Percentiles rank a stretch among this genome's conserved stretches.
Conservation (phyloP, 2,113 vertebrate genomes). For the Acrocephalus kingi region DNA sequence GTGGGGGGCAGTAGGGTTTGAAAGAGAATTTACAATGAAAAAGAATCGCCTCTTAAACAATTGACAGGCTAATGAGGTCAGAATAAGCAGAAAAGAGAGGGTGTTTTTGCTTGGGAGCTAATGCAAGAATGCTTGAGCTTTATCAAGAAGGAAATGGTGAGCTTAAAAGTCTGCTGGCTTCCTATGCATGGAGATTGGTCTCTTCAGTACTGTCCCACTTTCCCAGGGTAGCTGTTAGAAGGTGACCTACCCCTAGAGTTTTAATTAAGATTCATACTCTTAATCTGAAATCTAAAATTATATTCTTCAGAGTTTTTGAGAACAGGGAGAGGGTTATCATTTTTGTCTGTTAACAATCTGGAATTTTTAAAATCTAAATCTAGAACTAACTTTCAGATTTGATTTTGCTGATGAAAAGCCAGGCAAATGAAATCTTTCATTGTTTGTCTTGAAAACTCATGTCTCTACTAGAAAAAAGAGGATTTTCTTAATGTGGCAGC, state of each 20-base stretch:
- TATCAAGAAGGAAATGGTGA: background rate
- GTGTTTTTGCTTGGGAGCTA: background rate
- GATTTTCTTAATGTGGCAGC: background rate
- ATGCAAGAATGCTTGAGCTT: background rate
- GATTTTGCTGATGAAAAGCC: background rate
- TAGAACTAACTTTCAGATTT: background rate
- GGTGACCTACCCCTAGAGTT: background rate
- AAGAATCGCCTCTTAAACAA: slow-evolving; percentile 40
- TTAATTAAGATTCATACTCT: background rate
- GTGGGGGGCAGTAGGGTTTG: background rate
- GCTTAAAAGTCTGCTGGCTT: background rate
- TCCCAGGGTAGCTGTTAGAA: background rate
- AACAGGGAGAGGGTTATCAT: background rate
- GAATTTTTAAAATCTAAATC: background rate
- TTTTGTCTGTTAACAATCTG: background rate
- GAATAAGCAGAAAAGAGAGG: background rate
- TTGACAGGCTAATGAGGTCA: slow-evolving; percentile 15
- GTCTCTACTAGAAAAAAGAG: background rate
- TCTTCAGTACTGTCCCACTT: background rate
- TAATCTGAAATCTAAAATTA: slow-evolving; percentile 12
- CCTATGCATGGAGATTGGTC: background rate
- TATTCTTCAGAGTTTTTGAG: background rate
- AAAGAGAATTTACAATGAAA: slow-evolving; percentile 62
- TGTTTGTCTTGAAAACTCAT: background rate
- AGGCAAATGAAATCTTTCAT: background rate